Percentiles rank a stretch among this genome's conserved stretches.
phyloP scores from a whole-genome alignment of 2,888 invertebrate species.

The Apantesis nais region DNA sequence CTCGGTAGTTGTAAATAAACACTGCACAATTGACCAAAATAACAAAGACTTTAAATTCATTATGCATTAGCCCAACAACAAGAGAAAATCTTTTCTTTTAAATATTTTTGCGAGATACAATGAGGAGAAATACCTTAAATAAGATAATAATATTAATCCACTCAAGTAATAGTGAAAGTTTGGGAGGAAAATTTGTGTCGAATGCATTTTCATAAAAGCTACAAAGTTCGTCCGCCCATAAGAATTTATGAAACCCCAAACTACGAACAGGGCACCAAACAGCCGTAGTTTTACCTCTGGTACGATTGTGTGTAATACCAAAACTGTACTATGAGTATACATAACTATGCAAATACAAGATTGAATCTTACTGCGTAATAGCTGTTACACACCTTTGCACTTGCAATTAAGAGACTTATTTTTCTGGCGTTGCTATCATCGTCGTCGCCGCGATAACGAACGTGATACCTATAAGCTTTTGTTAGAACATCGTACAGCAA shows the following conservation, averaged over 20 bases:
- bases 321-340: neutral
- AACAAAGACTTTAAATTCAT: slow-evolving; percentile 10
- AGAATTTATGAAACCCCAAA: slow-evolving; percentile 20
- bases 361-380: neutral
- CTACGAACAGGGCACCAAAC: slow-evolving; percentile 4
- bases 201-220: slow-evolving; percentile 42
- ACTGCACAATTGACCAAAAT: slow-evolving; percentile 19
- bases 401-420: neutral
- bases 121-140: slow-evolving; percentile 3
- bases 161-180: slow-evolving; percentile 32
- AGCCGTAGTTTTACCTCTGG: neutral
- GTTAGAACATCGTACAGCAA: neutral
- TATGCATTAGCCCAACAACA: neutral
- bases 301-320: neutral
- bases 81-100: neutral
- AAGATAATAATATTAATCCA: slow-evolving; percentile 28
- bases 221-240: slow-evolving; percentile 31
- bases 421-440: neutral
- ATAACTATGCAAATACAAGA: neutral
- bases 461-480: neutral
- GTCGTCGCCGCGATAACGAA: neutral
- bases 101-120: slow-evolving; percentile 12
- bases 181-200: slow-evolving; percentile 27
- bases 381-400: neutral
- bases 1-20: slow-evolving; percentile 28